phyloP scores from a whole-genome alignment of 2,797 vertebrate genomes.

The Nothura maculosa region DNA sequence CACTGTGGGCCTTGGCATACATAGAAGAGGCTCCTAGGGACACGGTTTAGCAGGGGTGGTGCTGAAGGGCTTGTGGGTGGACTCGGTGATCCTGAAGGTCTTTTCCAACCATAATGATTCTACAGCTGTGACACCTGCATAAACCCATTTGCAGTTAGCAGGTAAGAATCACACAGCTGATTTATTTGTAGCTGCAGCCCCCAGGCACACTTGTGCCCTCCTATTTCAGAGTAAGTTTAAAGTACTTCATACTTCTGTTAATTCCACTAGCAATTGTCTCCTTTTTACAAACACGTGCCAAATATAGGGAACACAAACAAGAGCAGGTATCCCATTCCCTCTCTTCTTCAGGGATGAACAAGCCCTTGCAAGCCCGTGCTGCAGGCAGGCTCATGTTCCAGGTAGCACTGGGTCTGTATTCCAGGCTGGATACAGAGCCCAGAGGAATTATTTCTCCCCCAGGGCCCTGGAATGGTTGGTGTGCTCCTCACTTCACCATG shows the following conservation, averaged over 20 bases:
- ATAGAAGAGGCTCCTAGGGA: too few relatives aligned
- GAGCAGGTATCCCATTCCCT: not conserved
- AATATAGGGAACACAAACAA: not conserved
- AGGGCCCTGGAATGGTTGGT: not conserved
- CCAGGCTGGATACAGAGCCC: not conserved
- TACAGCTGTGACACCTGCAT: not conserved
- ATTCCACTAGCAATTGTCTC: not conserved
- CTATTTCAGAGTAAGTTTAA: not conserved
- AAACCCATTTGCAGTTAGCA: not conserved
- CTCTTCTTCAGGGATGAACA: not conserved
- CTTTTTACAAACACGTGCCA: not conserved
- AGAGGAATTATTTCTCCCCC: not conserved
- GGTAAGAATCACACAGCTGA: not conserved
- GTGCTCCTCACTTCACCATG: not conserved
- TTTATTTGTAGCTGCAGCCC: not conserved
- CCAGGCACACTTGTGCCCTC: not conserved
- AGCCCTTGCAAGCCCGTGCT: not conserved
- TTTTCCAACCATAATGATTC: too few relatives aligned
- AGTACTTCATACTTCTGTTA: not conserved
- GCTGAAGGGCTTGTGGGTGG: too few relatives aligned
- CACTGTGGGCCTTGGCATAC: too few relatives aligned
- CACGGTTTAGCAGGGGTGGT: too few relatives aligned
- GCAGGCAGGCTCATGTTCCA: not conserved
- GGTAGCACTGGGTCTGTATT: not conserved
- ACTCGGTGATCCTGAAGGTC: too few relatives aligned